Percentiles rank a stretch among this genome's conserved stretches.
Conservation (phyloP, 2,113 vertebrate genomes). For the Cathartes aura region DNA sequence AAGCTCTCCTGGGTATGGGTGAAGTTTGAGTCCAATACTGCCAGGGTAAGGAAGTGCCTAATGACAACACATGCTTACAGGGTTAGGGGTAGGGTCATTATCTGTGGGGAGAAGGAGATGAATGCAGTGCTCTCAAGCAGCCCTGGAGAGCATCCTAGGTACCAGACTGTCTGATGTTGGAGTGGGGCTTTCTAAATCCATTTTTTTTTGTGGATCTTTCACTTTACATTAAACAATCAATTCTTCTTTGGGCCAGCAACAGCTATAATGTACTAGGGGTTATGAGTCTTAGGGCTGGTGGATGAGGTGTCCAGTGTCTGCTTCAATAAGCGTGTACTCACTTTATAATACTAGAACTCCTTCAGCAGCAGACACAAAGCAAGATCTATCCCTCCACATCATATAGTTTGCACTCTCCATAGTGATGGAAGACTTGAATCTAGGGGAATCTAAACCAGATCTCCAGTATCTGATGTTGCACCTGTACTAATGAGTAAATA, state of each 20-base stretch:
- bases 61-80: rapidly evolving
- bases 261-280: neutral
- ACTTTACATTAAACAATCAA: neutral
- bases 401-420: neutral
- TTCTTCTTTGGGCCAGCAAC: neutral
- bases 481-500: neutral
- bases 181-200: neutral
- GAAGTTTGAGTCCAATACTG: neutral
- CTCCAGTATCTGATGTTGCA: neutral
- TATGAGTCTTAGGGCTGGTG: neutral
- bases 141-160: neutral
- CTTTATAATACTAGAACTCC: neutral
- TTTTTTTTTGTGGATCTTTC: neutral
- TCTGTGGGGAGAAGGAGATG: neutral
- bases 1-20: neutral
- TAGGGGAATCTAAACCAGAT: neutral
- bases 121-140: neutral
- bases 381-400: neutral
- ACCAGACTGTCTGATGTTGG: neutral
- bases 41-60: neutral
- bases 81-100: neutral
- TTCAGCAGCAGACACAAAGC: neutral
- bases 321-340: neutral
- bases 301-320: neutral
- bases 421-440: neutral